phyloP scores from a whole-genome alignment of 2,888 invertebrate species.

The Drosophila leonis region DNA sequence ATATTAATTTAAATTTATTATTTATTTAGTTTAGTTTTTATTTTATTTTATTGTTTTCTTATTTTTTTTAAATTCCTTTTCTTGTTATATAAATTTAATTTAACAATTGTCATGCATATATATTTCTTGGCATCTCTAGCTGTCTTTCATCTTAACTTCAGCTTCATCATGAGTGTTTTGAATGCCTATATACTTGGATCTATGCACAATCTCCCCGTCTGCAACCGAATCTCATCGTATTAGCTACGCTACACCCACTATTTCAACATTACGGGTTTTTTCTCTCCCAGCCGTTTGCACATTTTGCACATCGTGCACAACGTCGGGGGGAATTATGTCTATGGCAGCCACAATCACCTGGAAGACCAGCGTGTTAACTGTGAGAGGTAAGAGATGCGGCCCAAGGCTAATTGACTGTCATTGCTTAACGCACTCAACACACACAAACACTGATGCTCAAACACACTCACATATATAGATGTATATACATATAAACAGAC shows the following conservation, averaged over 20 bases:
- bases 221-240: neutral
- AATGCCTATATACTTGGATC: neutral
- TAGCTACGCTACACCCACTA: slow-evolving; percentile 81
- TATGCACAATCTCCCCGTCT: neutral
- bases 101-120: neutral
- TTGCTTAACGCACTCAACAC: slow-evolving; percentile 70
- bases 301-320: slow-evolving; percentile 82
- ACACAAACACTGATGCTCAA: neutral
- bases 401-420: slow-evolving; percentile 68
- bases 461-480: too few species aligned
- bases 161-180: neutral
- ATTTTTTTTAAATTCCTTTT: neutral
- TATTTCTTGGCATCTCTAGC: neutral
- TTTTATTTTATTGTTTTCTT: too few species aligned
- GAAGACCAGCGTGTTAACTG: slow-evolving; percentile 65
- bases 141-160: neutral
- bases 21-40: too few species aligned
- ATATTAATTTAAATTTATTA: neutral
- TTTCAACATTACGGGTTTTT: slow-evolving; percentile 79
- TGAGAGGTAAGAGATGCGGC: slow-evolving; percentile 65
- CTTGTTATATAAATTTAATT: neutral
- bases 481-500: too few species aligned
- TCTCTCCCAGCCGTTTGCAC: slow-evolving; percentile 70
- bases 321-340: slow-evolving; percentile 75
- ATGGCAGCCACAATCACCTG: slow-evolving; percentile 80